Conservation (phyloP, 2,113 vertebrate species). For the Coreoperca whiteheadi region DNA sequence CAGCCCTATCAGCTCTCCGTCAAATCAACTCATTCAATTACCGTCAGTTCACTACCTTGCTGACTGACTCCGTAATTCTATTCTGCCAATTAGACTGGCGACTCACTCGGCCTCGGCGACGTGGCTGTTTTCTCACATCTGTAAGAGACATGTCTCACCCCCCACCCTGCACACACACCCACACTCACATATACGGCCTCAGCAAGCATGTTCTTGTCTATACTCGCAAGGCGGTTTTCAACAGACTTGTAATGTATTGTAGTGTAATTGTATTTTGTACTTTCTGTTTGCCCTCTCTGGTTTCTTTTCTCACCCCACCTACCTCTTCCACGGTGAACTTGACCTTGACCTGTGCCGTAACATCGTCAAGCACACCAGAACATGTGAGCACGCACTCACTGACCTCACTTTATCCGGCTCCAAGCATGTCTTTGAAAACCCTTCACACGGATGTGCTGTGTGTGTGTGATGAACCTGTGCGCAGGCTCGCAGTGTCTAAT, state of each 20-base stretch:
- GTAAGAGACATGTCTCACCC: constrained; percentile 79
- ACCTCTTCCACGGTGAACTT: constrained; percentile 37
- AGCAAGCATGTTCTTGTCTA: constrained; percentile 40
- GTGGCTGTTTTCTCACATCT: constrained; percentile 70
- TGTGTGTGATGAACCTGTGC: too few species aligned
- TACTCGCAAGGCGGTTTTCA: constrained; percentile 4
- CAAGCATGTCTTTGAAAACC: constrained; percentile 36
- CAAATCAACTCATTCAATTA: constrained; percentile 61
- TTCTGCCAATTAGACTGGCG: constrained; percentile 60
- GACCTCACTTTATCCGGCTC: constrained; percentile 49
- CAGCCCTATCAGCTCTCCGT: constrained; percentile 38
- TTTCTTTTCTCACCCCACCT: background rate
- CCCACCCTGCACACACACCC: constrained; percentile 20
- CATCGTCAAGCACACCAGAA: constrained; percentile 33
- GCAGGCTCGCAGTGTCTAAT: constrained; percentile 65
- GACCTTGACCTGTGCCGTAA: constrained; percentile 15
- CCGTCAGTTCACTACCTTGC: constrained; percentile 47
- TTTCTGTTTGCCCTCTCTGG: background rate
- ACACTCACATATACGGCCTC: constrained; percentile 9
- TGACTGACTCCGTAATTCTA: constrained; percentile 56
- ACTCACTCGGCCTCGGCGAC: constrained; percentile 33
- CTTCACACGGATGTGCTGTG: too few species aligned
- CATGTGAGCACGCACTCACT: constrained; percentile 65
- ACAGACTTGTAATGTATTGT: background rate
- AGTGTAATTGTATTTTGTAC: background rate